Evolutionary conservation across 1,140 invertebrate species (phyloP).

Genomic region (Lepidostoma basale): DNA sequence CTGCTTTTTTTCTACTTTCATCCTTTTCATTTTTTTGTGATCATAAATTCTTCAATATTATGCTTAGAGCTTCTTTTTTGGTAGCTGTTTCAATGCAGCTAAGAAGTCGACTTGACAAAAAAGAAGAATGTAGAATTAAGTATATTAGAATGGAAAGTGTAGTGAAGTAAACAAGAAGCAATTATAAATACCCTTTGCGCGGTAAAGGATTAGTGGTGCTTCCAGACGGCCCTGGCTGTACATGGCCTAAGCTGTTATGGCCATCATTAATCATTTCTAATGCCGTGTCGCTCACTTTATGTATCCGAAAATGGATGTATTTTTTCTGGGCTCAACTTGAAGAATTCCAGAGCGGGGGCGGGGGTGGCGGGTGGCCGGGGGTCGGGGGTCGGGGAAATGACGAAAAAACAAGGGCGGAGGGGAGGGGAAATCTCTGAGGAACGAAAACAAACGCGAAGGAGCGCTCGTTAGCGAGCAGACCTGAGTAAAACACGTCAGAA

Average conservation of each 20-base stretch:
- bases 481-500: not conserved
- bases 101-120: too few species aligned
- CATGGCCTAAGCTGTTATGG: conserved; percentile 27
- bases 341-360: conserved; percentile 9
- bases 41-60: too few species aligned
- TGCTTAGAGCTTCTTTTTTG: too few species aligned
- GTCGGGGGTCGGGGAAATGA: not conserved
- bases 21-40: too few species aligned
- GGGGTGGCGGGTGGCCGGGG: not conserved
- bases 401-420: not conserved
- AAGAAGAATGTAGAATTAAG: too few species aligned
- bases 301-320: conserved; percentile 22
- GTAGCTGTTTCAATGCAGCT: too few species aligned
- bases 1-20: too few species aligned
- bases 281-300: conserved; percentile 29
- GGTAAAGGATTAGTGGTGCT: too few species aligned
- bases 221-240: too few species aligned
- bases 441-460: conserved; percentile 12
- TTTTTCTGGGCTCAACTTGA: conserved; percentile 20
- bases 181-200: too few species aligned
- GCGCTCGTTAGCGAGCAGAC: conserved; percentile 1
- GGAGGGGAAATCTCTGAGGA: not conserved
- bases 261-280: conserved; percentile 31
- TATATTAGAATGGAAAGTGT: too few species aligned
- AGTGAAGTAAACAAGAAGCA: too few species aligned